Conservation (phyloP, 1,140 invertebrate genomes). For the Chlorops oryzae region DNA sequence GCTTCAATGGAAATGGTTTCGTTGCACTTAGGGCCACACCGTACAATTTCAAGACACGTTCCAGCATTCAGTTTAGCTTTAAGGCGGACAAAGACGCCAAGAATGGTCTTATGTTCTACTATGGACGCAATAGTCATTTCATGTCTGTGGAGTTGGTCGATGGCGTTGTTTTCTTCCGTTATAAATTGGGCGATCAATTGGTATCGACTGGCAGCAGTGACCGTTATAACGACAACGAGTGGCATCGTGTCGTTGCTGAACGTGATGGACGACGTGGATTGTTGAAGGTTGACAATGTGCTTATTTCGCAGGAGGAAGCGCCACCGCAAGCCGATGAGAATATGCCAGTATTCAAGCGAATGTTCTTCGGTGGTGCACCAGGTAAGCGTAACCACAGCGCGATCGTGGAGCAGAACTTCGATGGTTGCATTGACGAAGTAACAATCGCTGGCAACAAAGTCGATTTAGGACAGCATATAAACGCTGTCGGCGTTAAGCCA, state of each 20-base stretch:
- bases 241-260: conserved; percentile 70
- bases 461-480: conserved; percentile 70
- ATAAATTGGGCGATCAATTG: conserved; percentile 60
- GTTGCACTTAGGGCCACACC: conserved; percentile 59
- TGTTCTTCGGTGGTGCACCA: conserved; percentile 87
- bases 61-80: conserved; percentile 68
- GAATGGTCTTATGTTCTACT: conserved; percentile 82
- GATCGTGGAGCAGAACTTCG: conserved; percentile 72
- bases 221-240: conserved; percentile 73
- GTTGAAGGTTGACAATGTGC: conserved; percentile 63
- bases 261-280: conserved; percentile 60
- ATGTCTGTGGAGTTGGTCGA: conserved; percentile 77
- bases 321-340: conserved; percentile 37
- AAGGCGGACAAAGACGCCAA: conserved; percentile 68
- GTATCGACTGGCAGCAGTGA: conserved; percentile 53
- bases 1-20: conserved; percentile 84
- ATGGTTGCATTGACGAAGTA: conserved; percentile 88
- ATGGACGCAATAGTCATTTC: conserved; percentile 68
- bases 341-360: conserved; percentile 57
- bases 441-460: conserved; percentile 66
- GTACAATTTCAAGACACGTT: conserved; percentile 53
- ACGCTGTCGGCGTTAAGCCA: conserved; percentile 71
- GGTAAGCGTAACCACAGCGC: conserved; percentile 58
- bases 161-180: conserved; percentile 68
- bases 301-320: conserved; percentile 45